These are phyloP conservation scores for Edolisoma coerulescens DNA, from an alignment of 2,113 vertebrate genomes.

Conservation along the genomic window DNA sequence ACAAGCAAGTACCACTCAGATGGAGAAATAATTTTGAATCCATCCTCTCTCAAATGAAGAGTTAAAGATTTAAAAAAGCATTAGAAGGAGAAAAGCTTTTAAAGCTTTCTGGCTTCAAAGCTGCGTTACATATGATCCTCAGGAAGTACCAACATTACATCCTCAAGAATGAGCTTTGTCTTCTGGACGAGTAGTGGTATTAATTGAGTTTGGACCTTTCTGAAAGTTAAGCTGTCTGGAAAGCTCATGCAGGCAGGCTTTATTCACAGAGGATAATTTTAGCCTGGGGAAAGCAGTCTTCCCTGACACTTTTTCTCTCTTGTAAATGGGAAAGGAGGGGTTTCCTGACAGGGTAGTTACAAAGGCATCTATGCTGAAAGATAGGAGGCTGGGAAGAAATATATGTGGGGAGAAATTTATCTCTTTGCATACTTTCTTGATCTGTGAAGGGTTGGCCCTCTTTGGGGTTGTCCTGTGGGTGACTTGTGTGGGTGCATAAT, in stretches of 20 bases:
- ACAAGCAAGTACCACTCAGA: background rate
- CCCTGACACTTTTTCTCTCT: background rate
- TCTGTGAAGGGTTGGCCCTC: background rate
- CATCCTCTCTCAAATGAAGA: background rate
- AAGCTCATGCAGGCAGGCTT: background rate
- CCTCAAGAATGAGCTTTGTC: background rate
- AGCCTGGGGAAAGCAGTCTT: slow-evolving; percentile 2
- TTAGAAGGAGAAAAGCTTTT: background rate
- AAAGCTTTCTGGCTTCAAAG: background rate
- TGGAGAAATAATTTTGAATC: background rate
- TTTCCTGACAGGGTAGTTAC: background rate
- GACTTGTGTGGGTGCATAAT: background rate
- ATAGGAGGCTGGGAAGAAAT: background rate
- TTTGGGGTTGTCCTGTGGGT: background rate
- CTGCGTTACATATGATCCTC: background rate
- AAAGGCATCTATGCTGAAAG: background rate
- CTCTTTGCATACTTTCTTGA: background rate
- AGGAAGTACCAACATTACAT: background rate
- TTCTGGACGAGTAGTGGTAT: background rate
- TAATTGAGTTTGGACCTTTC: background rate
- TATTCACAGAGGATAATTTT: slow-evolving; percentile 24
- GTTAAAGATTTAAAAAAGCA: background rate
- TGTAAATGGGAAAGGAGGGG: slow-evolving; percentile 7
- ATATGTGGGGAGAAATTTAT: background rate
- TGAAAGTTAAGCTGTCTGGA: slow-evolving; percentile 19